Conservation (phyloP, 2,113 vertebrate species). For the Edolisoma coerulescens region DNA sequence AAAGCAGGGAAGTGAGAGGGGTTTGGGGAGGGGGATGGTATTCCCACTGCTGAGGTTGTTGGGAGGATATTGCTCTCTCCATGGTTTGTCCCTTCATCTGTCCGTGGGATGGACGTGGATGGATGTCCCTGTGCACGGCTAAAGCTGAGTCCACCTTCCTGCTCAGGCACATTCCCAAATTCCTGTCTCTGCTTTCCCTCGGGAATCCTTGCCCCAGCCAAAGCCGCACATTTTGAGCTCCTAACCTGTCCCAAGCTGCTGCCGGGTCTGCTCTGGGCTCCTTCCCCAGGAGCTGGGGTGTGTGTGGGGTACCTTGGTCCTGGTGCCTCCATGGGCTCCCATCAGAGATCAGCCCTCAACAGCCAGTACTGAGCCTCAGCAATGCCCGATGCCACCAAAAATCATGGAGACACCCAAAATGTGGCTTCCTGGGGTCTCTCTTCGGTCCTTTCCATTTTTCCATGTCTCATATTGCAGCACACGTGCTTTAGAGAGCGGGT, state of each 20-base stretch:
- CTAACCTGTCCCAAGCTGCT: neutral
- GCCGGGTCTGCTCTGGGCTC: neutral
- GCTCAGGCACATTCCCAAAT: neutral
- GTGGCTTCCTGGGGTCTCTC: neutral
- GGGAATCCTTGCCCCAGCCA: neutral
- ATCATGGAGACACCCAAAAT: neutral
- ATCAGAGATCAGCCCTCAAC: neutral
- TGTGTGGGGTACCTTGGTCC: neutral
- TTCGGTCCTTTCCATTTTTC: fast-evolving
- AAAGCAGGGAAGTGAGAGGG: neutral
- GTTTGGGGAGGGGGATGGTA: fast-evolving
- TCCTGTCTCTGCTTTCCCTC: neutral
- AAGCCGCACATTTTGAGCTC: neutral
- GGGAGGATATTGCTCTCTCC: neutral
- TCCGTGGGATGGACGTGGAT: fast-evolving
- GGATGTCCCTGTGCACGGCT: fast-evolving
- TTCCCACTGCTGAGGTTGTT: neutral
- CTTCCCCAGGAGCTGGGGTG: neutral
- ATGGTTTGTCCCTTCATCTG: neutral
- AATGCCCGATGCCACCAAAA: fast-evolving
- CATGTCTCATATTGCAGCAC: fast-evolving
- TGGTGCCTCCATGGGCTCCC: neutral
- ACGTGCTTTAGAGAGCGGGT: fast-evolving
- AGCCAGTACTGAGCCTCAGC: neutral
- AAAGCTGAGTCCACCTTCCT: neutral